Evolutionary conservation across 2,888 invertebrate species (phyloP).

Genomic region (Orthosia gracilis): DNA sequence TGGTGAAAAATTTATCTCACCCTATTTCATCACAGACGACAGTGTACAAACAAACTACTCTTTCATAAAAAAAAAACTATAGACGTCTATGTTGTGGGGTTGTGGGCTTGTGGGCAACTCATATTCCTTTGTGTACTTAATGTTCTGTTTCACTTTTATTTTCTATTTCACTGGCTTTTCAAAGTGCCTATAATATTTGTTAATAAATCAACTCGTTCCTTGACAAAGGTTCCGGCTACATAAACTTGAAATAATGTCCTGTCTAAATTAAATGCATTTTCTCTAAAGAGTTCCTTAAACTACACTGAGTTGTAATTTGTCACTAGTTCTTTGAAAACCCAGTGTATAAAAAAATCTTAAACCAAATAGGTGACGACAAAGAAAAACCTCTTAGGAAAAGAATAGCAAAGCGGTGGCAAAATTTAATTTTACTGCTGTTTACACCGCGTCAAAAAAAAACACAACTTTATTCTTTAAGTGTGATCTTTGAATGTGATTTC

Average conservation of each 20-base stretch:
- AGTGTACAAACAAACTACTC: conserved; percentile 38
- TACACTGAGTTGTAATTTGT: conserved; percentile 55
- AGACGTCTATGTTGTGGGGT: conserved; percentile 8
- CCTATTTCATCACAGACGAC: conserved; percentile 37
- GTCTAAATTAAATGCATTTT: conserved; percentile 51
- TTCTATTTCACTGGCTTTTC: conserved; percentile 8
- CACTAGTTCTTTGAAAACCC: conserved; percentile 61
- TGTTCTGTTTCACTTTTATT: conserved; percentile 23
- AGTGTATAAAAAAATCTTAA: conserved; percentile 66
- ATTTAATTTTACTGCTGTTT: conserved; percentile 76
- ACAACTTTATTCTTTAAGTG: conserved; percentile 67
- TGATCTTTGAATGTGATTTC: conserved; percentile 32
- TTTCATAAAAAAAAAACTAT: conserved; percentile 19
- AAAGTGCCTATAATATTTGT: conserved; percentile 11
- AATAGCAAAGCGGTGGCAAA: conserved; percentile 69
- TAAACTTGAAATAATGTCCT: conserved; percentile 33
- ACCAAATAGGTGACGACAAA: conserved; percentile 64
- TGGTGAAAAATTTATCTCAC: conserved; percentile 65
- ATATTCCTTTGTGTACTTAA: conserved; percentile 22
- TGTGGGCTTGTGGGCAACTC: background rate
- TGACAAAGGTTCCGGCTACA: conserved; percentile 21
- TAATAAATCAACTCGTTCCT: conserved; percentile 40
- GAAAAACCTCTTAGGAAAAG: conserved; percentile 64
- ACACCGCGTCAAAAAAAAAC: conserved; percentile 68
- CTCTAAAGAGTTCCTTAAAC: conserved; percentile 37